Base-by-base conservation (phyloP, 1,140 invertebrate species). In the Paralvinella palmiformis region DNA sequence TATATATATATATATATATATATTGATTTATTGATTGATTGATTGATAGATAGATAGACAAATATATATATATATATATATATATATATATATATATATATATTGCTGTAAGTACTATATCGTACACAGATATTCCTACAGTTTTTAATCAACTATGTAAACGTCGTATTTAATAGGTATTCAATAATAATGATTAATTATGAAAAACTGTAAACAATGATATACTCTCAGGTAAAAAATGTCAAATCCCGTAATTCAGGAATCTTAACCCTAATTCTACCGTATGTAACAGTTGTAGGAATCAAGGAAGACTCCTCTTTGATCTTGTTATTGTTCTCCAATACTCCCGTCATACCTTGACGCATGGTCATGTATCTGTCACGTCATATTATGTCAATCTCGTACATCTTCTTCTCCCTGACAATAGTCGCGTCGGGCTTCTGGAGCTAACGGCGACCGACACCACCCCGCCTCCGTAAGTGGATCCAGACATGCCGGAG, bases 1-100 rank as follows among this genome's bases (percentile, higher is more conserved):
- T 50, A 50, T 50, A 15, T 50, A 50, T 50, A 15, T 50, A 50
- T 50, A 15, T 50, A 50, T 50, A 15, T 50, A 50, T 50, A n/a
- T n/a, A 15, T 50, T 22, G 20, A 15, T 50, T 44, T 44, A 44
- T 44, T n/a, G 37, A n/a, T n/a, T n/a, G n/a, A n/a, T 13, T 10
- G 48, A 27, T 52, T 52, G 48, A 27, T 29, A 22, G 48, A 22
- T n/a, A 6, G 48, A 7, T 27, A 7, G 5, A 4, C 45, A 48
- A n/a, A 48, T n/a, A 5, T 50, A 50, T 50, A 50, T 50, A 50
- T 50, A 15, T 50, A 50, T 50, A 15, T 50, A 50, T 50, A 15
- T 50, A 50, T 50, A 15, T 50, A 50, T 50, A 15, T 50, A 50
- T 50, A n/a, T n/a, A 15, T 50, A 50, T 50, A 15, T 50, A 15